Evolutionary conservation across 2,888 invertebrate genomes (phyloP).

Genomic region (Drosophila kanekoi): DNA sequence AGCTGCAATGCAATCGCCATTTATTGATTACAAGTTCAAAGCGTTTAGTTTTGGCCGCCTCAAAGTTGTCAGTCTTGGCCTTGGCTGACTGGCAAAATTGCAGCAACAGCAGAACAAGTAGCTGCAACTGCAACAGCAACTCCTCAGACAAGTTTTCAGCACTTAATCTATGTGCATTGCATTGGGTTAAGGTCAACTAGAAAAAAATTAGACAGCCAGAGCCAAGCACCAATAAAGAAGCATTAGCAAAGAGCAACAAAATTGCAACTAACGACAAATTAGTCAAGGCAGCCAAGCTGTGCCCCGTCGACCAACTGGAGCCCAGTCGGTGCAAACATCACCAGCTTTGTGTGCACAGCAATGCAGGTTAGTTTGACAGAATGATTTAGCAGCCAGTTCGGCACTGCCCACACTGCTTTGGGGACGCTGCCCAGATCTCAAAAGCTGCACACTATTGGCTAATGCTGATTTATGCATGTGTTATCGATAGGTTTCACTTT

Average conservation of each 20-base stretch:
- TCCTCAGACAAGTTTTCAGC: conserved; percentile 67
- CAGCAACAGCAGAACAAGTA: conserved; percentile 39
- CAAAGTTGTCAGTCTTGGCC: conserved; percentile 71
- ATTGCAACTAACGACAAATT: conserved; percentile 64
- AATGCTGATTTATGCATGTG: conserved; percentile 7
- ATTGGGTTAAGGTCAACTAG: conserved; percentile 83
- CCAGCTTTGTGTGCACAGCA: conserved; percentile 30
- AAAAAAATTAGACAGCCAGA: conserved; percentile 69
- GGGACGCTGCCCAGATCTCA: background rate
- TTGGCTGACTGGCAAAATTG: conserved; percentile 74
- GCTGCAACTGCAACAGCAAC: conserved; percentile 22
- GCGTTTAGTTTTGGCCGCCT: conserved; percentile 74
- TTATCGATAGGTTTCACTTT: conserved; percentile 34
- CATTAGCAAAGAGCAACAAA: conserved; percentile 65
- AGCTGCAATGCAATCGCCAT: conserved; percentile 69
- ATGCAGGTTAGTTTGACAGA: conserved; percentile 13
- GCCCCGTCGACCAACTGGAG: conserved; percentile 24
- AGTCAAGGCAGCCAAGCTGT: conserved; percentile 54
- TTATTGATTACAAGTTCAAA: conserved; percentile 77
- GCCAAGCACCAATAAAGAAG: conserved; percentile 63
- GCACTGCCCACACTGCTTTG: background rate
- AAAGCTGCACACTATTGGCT: conserved; percentile 3
- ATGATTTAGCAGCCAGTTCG: conserved; percentile 20
- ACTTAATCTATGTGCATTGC: conserved; percentile 76
- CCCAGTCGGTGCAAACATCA: conserved; percentile 28